Conservation (phyloP, 2,797 vertebrate genomes). For the Linurgus olivaceus region DNA sequence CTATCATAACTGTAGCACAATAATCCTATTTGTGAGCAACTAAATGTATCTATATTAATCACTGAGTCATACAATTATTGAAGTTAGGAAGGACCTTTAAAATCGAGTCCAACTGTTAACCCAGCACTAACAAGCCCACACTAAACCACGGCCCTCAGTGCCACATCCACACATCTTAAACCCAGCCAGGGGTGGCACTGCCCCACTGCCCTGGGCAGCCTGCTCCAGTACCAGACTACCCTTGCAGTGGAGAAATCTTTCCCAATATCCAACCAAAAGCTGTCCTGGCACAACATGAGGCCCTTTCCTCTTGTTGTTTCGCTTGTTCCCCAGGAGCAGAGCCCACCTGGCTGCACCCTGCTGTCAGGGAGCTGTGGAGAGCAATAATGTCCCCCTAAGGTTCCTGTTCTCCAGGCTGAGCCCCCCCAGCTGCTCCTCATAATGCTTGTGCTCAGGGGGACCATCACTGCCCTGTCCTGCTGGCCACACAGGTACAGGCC, state of each 20-base stretch:
- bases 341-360: background rate
- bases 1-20: background rate
- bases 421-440: background rate
- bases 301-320: background rate
- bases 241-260: background rate
- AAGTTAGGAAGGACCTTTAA: background rate
- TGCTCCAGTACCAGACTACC: background rate
- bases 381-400: no score
- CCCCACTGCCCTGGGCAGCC: background rate
- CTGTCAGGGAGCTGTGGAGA: background rate
- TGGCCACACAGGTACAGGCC: background rate
- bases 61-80: background rate
- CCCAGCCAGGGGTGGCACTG: background rate
- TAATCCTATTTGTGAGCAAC: conserved; percentile 10
- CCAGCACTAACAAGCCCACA: background rate
- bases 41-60: background rate
- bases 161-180: background rate
- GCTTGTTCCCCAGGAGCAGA: background rate
- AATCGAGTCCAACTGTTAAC: background rate
- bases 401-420: background rate
- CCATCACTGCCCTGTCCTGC: background rate
- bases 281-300: background rate
- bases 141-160: background rate
- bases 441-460: background rate
- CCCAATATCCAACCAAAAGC: background rate